Percentiles rank a stretch among this genome's conserved stretches.
These are phyloP conservation scores for Poeciliopsis presidionis DNA, from an alignment of 2,797 vertebrate species.

Conservation along the genomic window DNA sequence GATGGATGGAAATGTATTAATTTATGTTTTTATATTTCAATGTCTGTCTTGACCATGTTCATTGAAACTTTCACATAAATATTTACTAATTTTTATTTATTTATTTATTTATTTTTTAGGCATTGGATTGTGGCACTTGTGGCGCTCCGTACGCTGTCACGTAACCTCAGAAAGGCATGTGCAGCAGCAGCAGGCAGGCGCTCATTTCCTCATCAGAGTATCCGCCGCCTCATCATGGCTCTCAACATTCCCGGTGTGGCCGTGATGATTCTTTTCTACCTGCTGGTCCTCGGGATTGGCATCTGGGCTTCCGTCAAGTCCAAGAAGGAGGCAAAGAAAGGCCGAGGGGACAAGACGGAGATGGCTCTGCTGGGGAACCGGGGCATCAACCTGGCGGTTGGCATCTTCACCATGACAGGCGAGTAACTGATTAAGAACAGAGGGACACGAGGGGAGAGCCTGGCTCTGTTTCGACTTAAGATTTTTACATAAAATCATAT, in stretches of 20 bases:
- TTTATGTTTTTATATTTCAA: no score
- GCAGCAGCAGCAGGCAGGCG: neutral
- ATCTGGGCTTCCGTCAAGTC: constrained; percentile 73
- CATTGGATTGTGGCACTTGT: neutral
- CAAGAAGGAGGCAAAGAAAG: constrained; percentile 59
- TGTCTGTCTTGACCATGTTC: no score
- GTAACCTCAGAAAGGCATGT: neutral
- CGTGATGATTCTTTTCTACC: constrained; percentile 71
- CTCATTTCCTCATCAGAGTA: neutral
- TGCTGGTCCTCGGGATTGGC: constrained; percentile 72
- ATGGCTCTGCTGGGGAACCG: constrained; percentile 71
- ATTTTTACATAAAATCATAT: neutral
- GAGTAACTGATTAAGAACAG: constrained; percentile 17
- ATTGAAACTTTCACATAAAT: neutral
- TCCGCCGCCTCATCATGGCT: constrained; percentile 53
- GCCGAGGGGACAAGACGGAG: constrained; percentile 62
- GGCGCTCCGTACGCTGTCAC: neutral
- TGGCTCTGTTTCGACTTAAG: neutral
- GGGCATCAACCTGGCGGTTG: constrained; percentile 69
- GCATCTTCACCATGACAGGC: constrained; percentile 77
- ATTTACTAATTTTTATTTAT: neutral
- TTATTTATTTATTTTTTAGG: neutral
- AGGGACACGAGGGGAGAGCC: neutral
- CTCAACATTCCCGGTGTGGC: constrained; percentile 70
- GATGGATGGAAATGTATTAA: no score